A percentile compares a stretch with the other conserved stretches of the same genome.
phyloP scores from a whole-genome alignment of 1,140 invertebrate species.

The Daktulosphaira vitifoliae region DNA sequence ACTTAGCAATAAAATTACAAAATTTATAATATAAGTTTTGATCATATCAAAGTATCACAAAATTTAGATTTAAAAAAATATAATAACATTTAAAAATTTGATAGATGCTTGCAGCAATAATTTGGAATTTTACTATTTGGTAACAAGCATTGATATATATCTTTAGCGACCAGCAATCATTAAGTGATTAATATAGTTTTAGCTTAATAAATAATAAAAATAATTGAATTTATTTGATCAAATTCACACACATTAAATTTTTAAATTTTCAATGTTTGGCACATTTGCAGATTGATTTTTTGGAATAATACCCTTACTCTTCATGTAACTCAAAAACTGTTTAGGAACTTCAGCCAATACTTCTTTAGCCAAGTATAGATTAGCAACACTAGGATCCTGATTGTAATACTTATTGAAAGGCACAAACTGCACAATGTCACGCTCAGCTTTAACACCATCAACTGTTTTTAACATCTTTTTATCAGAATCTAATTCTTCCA shows the following conservation, averaged over 20 bases:
- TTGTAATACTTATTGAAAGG: conserved; percentile 42
- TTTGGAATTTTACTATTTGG: too few relatives aligned
- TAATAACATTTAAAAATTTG: too few relatives aligned
- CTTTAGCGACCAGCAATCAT: too few relatives aligned
- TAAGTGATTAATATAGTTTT: too few relatives aligned
- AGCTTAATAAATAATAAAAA: too few relatives aligned
- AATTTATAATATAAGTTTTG: too few relatives aligned
- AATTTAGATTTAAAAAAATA: too few relatives aligned
- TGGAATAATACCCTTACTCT: conserved; percentile 47
- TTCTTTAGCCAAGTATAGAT: conserved; percentile 40
- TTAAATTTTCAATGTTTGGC: conserved; percentile 11
- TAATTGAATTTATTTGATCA: too few relatives aligned
- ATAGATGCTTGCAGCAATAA: too few relatives aligned
- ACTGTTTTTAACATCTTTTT: conserved; percentile 40
- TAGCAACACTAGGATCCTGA: conserved; percentile 36
- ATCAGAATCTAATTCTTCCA: conserved; percentile 46
- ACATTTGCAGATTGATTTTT: conserved; percentile 37
- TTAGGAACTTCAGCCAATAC: conserved; percentile 52
- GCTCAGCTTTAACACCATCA: conserved; percentile 40
- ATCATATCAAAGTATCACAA: too few relatives aligned
- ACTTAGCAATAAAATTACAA: too few relatives aligned
- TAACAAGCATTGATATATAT: too few relatives aligned
- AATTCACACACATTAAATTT: conserved; percentile 27
- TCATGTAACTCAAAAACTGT: conserved; percentile 55
- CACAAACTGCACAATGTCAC: conserved; percentile 47